Conservation (phyloP, 2,888 invertebrate genomes). For the Dryobotodes eremita region DNA sequence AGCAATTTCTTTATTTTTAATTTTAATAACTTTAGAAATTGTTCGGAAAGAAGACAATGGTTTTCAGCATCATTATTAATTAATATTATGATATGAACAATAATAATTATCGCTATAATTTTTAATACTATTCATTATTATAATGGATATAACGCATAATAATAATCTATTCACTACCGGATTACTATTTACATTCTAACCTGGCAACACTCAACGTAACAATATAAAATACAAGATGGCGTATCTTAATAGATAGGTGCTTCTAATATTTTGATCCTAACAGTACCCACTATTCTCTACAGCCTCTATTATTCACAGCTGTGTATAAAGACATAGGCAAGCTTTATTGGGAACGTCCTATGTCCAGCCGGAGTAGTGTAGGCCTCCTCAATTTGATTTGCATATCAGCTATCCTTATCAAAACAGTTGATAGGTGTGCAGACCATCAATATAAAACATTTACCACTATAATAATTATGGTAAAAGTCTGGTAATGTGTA, state of each 20-base stretch:
- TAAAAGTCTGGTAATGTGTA: not conserved
- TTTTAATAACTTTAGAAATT: conserved; percentile 94
- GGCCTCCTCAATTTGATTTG: not conserved
- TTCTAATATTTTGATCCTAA: conserved; percentile 74
- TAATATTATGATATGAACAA: conserved; percentile 93
- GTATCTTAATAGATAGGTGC: conserved; percentile 72
- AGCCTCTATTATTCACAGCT: conserved; percentile 16
- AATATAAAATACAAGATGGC: conserved; percentile 76
- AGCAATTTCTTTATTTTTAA: conserved; percentile 91
- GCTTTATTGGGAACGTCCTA: not conserved
- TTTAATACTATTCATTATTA: conserved; percentile 86
- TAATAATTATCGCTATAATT: conserved; percentile 90
- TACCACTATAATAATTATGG: not conserved
- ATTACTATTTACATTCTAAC: conserved; percentile 83
- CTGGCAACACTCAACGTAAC: conserved; percentile 81
- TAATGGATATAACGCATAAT: conserved; percentile 88
- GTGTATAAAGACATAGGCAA: conserved; percentile 27
- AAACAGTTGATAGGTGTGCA: conserved; percentile 3
- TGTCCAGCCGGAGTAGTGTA: conserved; percentile 19
- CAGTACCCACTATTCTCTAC: not conserved
- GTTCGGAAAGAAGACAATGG: conserved; percentile 94
- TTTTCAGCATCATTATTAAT: conserved; percentile 89
- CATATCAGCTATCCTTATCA: not conserved
- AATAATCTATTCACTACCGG: conserved; percentile 85
- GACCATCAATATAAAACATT: not conserved